Percentiles rank a stretch among this genome's conserved stretches.
These are phyloP conservation scores for Drosophila vallismaia DNA, from an alignment of 2,888 invertebrate species.

Conservation along the genomic window DNA sequence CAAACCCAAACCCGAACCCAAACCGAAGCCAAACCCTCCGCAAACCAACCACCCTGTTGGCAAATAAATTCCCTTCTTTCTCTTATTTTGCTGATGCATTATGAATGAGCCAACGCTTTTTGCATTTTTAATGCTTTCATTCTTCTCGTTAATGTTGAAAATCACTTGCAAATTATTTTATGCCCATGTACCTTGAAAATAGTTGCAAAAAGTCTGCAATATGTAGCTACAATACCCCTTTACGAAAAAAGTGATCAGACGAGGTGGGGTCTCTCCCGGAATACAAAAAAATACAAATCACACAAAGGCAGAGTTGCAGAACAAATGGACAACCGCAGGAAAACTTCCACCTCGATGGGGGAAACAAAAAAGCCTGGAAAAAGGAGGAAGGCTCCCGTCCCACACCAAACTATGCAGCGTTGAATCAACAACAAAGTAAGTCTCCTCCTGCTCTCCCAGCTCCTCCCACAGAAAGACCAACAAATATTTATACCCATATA, in stretches of 20 bases:
- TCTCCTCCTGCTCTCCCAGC: constrained; percentile 2
- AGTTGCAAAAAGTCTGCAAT: constrained; percentile 32
- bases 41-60: constrained; percentile 4
- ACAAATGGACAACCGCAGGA: constrained; percentile 40
- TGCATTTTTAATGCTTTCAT: constrained; percentile 69
- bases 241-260: constrained; percentile 10
- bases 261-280: constrained; percentile 4
- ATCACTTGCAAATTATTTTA: constrained; percentile 63
- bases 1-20: background rate
- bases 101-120: constrained; percentile 54
- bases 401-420: constrained; percentile 47
- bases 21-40: background rate
- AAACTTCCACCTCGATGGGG: too few relatives aligned
- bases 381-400: background rate
- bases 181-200: constrained; percentile 42
- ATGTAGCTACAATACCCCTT: background rate
- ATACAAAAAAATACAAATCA: constrained; percentile 34
- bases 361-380: too few relatives aligned
- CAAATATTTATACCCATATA: constrained; percentile 10
- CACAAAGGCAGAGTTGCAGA: constrained; percentile 44
- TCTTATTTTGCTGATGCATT: constrained; percentile 41
- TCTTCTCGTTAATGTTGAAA: constrained; percentile 55
- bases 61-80: background rate
- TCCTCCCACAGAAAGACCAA: constrained; percentile 16
- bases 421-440: constrained; percentile 55